phyloP scores from a whole-genome alignment of 2,113 vertebrate species.

The Gobius niger region DNA sequence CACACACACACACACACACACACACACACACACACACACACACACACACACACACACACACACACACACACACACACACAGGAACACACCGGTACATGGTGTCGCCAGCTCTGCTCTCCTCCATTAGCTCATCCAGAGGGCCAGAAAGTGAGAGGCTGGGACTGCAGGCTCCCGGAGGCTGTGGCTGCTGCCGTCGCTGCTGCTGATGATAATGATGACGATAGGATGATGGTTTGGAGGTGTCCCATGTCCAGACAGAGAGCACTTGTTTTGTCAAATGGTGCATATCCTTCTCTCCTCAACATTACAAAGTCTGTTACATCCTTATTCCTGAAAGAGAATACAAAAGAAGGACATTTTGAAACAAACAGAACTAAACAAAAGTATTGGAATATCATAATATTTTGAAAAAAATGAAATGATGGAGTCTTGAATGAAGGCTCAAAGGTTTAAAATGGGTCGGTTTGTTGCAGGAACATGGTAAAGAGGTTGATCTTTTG shows the following conservation, averaged over 20 bases:
- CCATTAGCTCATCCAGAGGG: conserved; percentile 74
- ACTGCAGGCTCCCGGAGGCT: conserved; percentile 34
- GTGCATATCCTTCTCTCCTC: neutral
- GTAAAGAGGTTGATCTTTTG: too few species aligned
- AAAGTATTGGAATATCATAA: too few species aligned
- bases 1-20: conserved; percentile 39
- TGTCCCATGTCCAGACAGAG: conserved; percentile 55
- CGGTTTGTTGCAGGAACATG: too few species aligned
- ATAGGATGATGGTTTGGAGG: conserved; percentile 10
- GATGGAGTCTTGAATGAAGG: too few species aligned
- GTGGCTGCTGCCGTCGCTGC: neutral
- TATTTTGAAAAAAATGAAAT: too few species aligned
- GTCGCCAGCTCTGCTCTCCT: conserved; percentile 43
- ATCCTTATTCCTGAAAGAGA: too few species aligned
- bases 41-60: conserved; percentile 39
- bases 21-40: conserved; percentile 39
- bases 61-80: conserved; percentile 32
- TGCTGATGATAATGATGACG: neutral
- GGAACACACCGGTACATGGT: conserved; percentile 37
- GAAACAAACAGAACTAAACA: too few species aligned
- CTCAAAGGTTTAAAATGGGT: too few species aligned
- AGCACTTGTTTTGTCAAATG: conserved; percentile 18
- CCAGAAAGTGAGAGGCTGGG: conserved; percentile 46
- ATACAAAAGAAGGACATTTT: too few species aligned
- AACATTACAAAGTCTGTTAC: too few species aligned